Evolutionary conservation across 2,113 vertebrate genomes (phyloP).

Genomic region (Leptosomus discolor): DNA sequence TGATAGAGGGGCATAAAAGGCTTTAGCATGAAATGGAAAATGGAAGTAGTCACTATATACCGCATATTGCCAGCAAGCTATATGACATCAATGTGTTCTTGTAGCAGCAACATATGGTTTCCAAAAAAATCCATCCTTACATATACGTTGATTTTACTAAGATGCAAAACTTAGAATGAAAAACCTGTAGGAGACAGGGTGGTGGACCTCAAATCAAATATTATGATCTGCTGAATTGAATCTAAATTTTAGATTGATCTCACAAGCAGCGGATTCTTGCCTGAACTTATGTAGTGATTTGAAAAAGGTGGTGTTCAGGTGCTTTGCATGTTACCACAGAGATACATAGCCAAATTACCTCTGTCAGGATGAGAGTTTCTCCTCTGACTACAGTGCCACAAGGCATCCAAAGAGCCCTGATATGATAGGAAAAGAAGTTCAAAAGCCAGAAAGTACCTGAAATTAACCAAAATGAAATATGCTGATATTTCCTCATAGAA

Average conservation of each 20-base stretch:
- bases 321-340: constrained; percentile 14
- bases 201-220: constrained; percentile 55
- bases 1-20: neutral
- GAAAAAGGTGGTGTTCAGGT: neutral
- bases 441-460: neutral
- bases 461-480: neutral
- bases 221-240: constrained; percentile 49
- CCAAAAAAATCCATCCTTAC: constrained; percentile 27
- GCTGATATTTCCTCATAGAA: neutral
- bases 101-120: constrained; percentile 52
- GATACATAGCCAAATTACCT: constrained; percentile 28
- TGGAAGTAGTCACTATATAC: neutral
- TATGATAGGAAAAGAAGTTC: neutral
- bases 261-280: constrained; percentile 26
- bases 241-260: constrained; percentile 60
- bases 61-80: constrained; percentile 9
- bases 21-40: neutral
- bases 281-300: constrained; percentile 46
- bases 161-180: neutral
- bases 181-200: constrained; percentile 1
- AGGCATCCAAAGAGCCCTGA: neutral
- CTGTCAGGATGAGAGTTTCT: constrained; percentile 20
- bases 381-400: neutral
- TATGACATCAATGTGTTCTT: constrained; percentile 36
- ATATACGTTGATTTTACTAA: constrained; percentile 42